Percentiles rank a stretch among this genome's conserved stretches.
Evolutionary conservation across 2,113 vertebrate genomes (phyloP).

Genomic region (Chaenogobius annularis): DNA sequence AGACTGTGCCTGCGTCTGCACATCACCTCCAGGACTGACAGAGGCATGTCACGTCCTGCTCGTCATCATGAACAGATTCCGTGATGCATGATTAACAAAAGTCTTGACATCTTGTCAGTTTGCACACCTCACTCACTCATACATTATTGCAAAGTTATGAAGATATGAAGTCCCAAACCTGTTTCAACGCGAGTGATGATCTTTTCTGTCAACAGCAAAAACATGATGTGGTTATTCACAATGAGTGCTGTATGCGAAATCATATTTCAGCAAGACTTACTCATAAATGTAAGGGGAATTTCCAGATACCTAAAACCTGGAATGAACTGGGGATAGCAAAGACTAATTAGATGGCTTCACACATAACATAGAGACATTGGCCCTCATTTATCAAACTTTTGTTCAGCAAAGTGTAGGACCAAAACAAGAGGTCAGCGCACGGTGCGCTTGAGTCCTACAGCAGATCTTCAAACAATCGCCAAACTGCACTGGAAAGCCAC

Average conservation of each 20-base stretch:
- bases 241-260: not conserved
- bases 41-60: not conserved
- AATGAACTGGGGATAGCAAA: conserved; percentile 80
- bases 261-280: conserved; percentile 78
- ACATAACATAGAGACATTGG: not conserved
- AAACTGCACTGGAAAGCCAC: no score
- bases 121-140: not conserved
- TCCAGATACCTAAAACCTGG: conserved; percentile 89
- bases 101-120: not conserved
- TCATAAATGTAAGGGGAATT: conserved; percentile 88
- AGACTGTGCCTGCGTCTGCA: not conserved
- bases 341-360: not conserved
- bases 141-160: not conserved
- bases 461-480: no score
- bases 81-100: not conserved
- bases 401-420: no score
- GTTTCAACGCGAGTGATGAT: conserved; percentile 52
- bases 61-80: not conserved
- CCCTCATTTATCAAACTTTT: no score
- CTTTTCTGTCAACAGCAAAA: conserved; percentile 55
- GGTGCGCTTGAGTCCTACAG: no score
- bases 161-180: conserved; percentile 46
- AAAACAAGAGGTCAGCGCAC: no score
- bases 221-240: conserved; percentile 18
- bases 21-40: not conserved